Evolutionary conservation across 2,113 vertebrate genomes (phyloP), one percentile per base, ranked within the genome.

Genomic region (Phyllostomus hastatus): DNA sequence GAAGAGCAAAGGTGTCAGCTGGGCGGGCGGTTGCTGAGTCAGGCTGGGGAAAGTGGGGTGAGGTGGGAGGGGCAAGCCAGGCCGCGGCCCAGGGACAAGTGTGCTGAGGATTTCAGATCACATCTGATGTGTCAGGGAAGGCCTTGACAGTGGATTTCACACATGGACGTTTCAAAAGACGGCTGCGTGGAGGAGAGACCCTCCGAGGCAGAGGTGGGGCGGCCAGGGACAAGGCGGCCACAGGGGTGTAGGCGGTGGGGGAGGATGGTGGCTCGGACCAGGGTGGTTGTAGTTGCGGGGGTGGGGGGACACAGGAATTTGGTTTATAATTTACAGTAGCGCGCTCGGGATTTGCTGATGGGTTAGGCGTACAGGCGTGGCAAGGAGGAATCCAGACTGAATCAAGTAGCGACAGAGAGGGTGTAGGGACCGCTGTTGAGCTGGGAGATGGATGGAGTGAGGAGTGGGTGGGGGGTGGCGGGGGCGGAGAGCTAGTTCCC

Each of bases 321-420:
- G 26, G n/a, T 54, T 72, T 35, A 14, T 22, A 3, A 54, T 75
- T n/a, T 72, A 19, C 1, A 10, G 61, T 4, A 1, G 69, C 59
- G 66, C 5, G 7, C 31, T 57, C 28, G 35, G 48, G 81, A 9
- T 41, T 24, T 38, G 24, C 31, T 26, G 61, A 43, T 11, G 72
- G n/a, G 6, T 28, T 20, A 41, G 43, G 2, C 0, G 2, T 10
- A 35, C 31, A n/a, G 81, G 1, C 0, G 8, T 15, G 83, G 20
- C 16, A 14, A 10, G 16, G 57, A 9, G 66, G 61, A 22, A 33
- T 22, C 20, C 0, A 9, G 69, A 43, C 75, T 16, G 64, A 19
- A 15, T 31, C 1, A 0, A 0, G 17, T 3, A 10, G 4, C 0
- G 3, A 31, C 4, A 4, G 59, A 5, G 38, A 35, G 8, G 12